Evolutionary conservation across 2,888 invertebrate genomes (phyloP), one percentile per base, ranked within the genome.

Genomic region (Amphipoea lucens): DNA sequence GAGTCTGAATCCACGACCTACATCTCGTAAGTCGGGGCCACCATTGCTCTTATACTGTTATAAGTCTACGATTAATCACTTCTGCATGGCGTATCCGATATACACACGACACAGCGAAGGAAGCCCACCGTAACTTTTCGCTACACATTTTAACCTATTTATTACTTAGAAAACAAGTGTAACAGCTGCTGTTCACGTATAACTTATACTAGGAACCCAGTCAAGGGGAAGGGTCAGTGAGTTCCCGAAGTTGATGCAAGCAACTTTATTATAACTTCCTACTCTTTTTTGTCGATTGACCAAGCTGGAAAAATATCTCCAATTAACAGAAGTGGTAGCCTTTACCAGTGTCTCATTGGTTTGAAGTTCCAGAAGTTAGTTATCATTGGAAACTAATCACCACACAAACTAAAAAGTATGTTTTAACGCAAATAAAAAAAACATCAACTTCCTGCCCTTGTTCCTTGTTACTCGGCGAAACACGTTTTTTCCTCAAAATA

Each of bases 171-270:
- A 83, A 78, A 77, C 71, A 69, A 66, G 40, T 17, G 68, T 72
- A 73, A 73, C 72, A 77, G 71, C 74, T 72, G 76, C 20, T 45
- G 5, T 76, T 76, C 40, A 40, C 12, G 42, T 63, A 69, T n/a
- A 72, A 82, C 23, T 78, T 82, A 2, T 45, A 69, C 68, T 82
- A 45, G 36, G n/a, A 63, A 66, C 36, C 29, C 62, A 73, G 60
- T 29, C 36, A 74, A 73, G 40, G 5, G 36, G 20, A 83, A 83
- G 40, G 71, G 71, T 83, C 79, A 45, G 45, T 23, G 36, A 14
- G 45, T 69, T 78, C 42, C 14, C 14, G 5, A 54, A 62, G 54
- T 54, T 66, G 7, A 65, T 60, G 54, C 42, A 36, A 68, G 73
- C 11, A 51, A 73, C 42, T 81, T 79, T 45, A 45, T 11, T 36